Base-by-base conservation (phyloP, 2,113 vertebrate species). In the Guaruba guarouba region DNA sequence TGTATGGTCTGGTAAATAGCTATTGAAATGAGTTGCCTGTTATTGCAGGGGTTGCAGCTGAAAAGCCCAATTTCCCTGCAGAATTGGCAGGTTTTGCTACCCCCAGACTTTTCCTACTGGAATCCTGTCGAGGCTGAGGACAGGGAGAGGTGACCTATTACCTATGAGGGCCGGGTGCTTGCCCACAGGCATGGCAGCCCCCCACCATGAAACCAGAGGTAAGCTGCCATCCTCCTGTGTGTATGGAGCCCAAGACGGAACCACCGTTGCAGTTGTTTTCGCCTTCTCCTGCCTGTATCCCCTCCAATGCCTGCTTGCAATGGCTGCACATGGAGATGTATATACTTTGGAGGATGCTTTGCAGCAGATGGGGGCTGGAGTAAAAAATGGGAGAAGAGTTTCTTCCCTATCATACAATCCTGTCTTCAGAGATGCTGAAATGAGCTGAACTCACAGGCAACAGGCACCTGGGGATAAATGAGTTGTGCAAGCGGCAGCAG, bases 1-100 rank as follows among this genome's bases (percentile, higher is more conserved):
- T 86, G 77, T 46, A 69, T 44, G 29, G 88, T 80, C 89, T 97
- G 86, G 96, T 98, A 97, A 97, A 95, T 93, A 93, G 89, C 89
- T 93, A 86, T 76, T 59, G 82, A 81, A 93, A 93, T 22, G 76
- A 76, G 95, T 54, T 88, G 94, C 77, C 79, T 17, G 3, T 82
- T 83, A 18, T n/a, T 20, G 37, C 59, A 74, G 84, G 92, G 81
- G 74, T 62, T 95, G 22, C 82, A 79, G 90, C 64, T 82, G 87
- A 82, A 80, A 61, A 69, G 52, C 83, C 62, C 18, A 0, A 3
- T 85, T 90, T 80, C 90, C 67, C 13, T 19, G 31, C 27, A 46
- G 83, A 54, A 41, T 10, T 0, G 5, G 52, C 17, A 79, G 88
- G 9, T 37, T 82, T 71, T 6, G 6, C 43, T 81, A n/a, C 28